A percentile compares a stretch with the other conserved stretches of the same genome.
Evolutionary conservation across 2,797 vertebrate genomes (phyloP).

Genomic region (Darevskia mixta): DNA sequence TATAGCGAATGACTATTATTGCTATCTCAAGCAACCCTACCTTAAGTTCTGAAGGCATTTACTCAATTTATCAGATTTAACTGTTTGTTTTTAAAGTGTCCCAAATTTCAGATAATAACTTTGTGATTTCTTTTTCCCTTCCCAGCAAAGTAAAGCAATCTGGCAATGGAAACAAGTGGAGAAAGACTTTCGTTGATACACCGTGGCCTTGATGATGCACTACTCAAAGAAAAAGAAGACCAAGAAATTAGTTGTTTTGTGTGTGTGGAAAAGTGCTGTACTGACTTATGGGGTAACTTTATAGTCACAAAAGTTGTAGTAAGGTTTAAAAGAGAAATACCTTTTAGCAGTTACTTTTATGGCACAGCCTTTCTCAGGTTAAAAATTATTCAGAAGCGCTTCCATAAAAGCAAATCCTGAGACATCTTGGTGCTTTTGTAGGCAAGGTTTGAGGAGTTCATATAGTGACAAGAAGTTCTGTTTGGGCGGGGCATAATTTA

Average conservation of each 20-base stretch:
- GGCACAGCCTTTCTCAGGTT: not conserved
- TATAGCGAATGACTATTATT: not conserved
- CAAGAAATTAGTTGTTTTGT: conserved; percentile 77
- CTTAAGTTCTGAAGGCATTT: not conserved
- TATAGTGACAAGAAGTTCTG: not conserved
- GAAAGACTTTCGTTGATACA: conserved; percentile 74
- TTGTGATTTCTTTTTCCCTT: conserved; percentile 42
- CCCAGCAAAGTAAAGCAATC: conserved; percentile 45
- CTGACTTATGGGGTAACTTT: conserved; percentile 76
- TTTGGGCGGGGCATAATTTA: not conserved
- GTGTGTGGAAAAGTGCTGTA: conserved; percentile 74
- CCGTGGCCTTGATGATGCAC: too few relatives aligned
- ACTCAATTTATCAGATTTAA: not conserved
- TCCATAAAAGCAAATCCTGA: not conserved
- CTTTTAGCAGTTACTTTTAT: not conserved
- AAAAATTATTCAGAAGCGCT: not conserved
- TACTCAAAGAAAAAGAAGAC: too few relatives aligned
- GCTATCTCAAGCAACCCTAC: not conserved
- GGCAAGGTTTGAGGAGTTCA: not conserved
- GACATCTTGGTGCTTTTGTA: too few relatives aligned
- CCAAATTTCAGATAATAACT: conserved; percentile 1
- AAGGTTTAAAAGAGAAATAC: conserved; percentile 69
- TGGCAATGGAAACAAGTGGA: conserved; percentile 54
- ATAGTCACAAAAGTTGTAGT: conserved; percentile 78
- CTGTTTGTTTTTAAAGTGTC: not conserved